Evolutionary conservation across 2,113 vertebrate species (phyloP).

Genomic region (Rhabdomys dilectus): DNA sequence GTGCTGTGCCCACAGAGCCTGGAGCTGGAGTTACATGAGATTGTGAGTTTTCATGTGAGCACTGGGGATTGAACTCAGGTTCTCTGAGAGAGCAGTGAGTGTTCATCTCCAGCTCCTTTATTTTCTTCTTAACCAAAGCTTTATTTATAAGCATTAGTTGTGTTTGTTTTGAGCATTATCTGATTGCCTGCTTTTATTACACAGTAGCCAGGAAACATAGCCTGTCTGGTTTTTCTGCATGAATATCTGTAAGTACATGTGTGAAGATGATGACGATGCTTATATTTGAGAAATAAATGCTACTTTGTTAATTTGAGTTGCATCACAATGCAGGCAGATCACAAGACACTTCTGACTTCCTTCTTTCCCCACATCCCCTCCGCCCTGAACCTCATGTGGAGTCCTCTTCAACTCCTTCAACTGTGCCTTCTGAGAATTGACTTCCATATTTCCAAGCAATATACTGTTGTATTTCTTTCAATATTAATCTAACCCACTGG

Average conservation of each 20-base stretch:
- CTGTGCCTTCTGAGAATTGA: not conserved
- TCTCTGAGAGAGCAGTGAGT: not conserved
- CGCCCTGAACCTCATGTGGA: not conserved
- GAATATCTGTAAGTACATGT: not conserved
- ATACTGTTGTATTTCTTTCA: not conserved
- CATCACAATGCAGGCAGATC: not conserved
- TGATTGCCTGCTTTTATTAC: not conserved
- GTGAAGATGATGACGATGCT: not conserved
- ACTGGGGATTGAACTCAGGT: not conserved
- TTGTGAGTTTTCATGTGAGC: not conserved
- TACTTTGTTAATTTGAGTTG: not conserved
- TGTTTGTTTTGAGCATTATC: not conserved
- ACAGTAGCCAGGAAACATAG: not conserved
- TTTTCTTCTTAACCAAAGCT: not conserved
- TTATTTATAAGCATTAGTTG: not conserved
- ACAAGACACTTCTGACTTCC: not conserved
- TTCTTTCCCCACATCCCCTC: not conserved
- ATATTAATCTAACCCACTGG: not conserved
- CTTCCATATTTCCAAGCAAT: not conserved
- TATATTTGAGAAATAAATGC: not conserved
- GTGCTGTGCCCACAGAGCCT: not conserved
- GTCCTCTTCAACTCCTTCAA: not conserved
- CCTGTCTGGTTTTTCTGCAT: not conserved
- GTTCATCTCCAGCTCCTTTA: not conserved
- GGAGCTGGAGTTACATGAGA: not conserved